These are phyloP conservation scores for Lycaon pictus DNA, from an alignment of 2,113 vertebrate genomes.

Conservation along the genomic window DNA sequence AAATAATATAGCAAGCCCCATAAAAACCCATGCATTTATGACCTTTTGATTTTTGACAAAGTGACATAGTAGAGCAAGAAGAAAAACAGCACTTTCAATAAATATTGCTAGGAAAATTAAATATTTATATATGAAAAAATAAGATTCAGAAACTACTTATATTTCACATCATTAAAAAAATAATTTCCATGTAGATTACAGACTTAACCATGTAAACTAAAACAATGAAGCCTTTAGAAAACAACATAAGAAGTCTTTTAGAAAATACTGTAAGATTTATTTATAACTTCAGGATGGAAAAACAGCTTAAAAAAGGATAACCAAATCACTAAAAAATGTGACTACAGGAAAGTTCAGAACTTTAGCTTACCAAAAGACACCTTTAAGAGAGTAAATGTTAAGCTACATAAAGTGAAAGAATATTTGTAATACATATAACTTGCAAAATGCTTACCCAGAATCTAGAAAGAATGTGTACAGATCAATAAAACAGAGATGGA, in stretches of 20 bases:
- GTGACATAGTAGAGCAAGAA: not conserved
- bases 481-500: not conserved
- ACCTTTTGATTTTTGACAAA: constrained; percentile 20
- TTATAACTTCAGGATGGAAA: not conserved
- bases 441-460: not conserved
- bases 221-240: constrained; percentile 13
- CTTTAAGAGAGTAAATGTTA: not conserved
- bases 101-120: not conserved
- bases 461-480: not conserved
- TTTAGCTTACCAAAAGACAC: not conserved
- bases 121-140: not conserved
- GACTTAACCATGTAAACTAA: not conserved
- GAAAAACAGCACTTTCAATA: not conserved
- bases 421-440: not conserved
- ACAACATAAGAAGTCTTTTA: not conserved
- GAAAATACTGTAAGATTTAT: not conserved
- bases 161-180: not conserved
- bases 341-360: not conserved
- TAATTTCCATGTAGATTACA: not conserved
- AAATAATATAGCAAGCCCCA: not conserved
- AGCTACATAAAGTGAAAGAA: not conserved
- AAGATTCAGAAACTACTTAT: not conserved
- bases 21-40: not conserved
- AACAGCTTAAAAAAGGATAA: not conserved
- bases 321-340: not conserved